These are phyloP conservation scores for Phenganax stokvisi DNA, from an alignment of 92 coral and sea anemone genomes.

Conservation along the genomic window DNA sequence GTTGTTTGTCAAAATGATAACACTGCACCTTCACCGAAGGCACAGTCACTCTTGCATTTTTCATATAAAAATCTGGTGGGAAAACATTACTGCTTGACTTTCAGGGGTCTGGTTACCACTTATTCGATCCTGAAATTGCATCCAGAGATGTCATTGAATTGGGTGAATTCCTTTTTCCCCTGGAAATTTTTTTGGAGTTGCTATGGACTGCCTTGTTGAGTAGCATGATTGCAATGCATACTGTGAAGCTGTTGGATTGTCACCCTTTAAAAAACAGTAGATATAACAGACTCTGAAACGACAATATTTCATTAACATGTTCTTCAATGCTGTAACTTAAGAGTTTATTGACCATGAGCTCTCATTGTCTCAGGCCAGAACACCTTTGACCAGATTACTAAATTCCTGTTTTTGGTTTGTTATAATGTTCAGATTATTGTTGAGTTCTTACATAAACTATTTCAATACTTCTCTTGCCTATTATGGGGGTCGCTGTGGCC, in stretches of 20 bases:
- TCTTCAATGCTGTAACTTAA: no score
- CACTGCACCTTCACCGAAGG: slow-evolving; percentile 19
- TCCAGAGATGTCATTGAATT: neutral
- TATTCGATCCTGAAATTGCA: slow-evolving; percentile 23
- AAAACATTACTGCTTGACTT: slow-evolving; percentile 10
- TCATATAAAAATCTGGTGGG: slow-evolving; percentile 3
- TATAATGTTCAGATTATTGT: no score
- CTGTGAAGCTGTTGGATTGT: slow-evolving; percentile 22
- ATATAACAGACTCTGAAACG: neutral
- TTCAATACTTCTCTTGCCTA: no score
- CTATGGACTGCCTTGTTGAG: slow-evolving; percentile 1
- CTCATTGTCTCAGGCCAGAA: no score
- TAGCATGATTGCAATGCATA: slow-evolving; percentile 15
- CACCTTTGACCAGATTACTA: no score
- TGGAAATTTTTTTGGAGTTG: slow-evolving; percentile 9
- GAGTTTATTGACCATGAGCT: no score
- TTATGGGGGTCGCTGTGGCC: no score
- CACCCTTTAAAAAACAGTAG: slow-evolving; percentile 4
- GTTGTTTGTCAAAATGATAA: slow-evolving; percentile 12
- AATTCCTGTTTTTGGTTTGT: no score
- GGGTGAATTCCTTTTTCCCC: neutral
- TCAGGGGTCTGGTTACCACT: slow-evolving; percentile 2
- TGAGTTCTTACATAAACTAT: no score
- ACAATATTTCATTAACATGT: no score
- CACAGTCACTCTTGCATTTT: slow-evolving; percentile 5